phyloP scores from a whole-genome alignment of 2,113 vertebrate species.

The Acanthochromis polyacanthus region DNA sequence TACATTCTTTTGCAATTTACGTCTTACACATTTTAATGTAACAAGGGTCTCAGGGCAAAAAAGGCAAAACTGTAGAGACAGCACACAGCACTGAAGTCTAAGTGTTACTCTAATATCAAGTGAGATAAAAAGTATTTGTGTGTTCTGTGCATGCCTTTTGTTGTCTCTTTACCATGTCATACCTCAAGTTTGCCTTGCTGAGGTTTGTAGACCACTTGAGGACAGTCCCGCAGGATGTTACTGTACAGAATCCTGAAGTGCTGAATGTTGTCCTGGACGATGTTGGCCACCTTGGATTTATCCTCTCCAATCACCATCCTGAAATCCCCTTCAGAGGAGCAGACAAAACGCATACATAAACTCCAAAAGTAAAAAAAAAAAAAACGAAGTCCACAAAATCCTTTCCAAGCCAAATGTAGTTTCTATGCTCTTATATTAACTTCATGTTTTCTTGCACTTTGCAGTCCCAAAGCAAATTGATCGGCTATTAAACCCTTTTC shows the following conservation, averaged over 20 bases:
- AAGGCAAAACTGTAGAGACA: too few relatives aligned
- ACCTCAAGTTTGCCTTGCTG: conserved; percentile 94
- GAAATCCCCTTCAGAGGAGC: conserved; percentile 89
- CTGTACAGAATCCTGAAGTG: conserved; percentile 93
- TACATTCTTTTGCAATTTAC: too few relatives aligned
- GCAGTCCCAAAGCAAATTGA: neutral
- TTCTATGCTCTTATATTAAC: neutral
- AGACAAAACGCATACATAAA: conserved; percentile 23
- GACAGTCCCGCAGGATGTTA: conserved; percentile 90
- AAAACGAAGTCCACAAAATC: neutral
- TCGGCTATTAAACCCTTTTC: neutral
- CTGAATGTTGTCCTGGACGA: conserved; percentile 90
- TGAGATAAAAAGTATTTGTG: neutral
- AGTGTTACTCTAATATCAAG: too few relatives aligned
- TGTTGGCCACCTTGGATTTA: conserved; percentile 92
- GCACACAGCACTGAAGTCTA: too few relatives aligned
- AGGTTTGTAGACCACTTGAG: conserved; percentile 93
- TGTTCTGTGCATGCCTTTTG: neutral
- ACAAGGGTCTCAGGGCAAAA: too few relatives aligned
- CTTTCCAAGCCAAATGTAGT: neutral
- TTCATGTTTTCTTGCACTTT: too few relatives aligned
- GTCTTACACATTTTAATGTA: too few relatives aligned
- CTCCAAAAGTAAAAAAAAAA: neutral
- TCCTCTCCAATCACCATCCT: conserved; percentile 97
- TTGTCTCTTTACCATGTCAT: conserved; percentile 46